These are phyloP conservation scores for Falco berigora DNA, from an alignment of 2,797 vertebrate genomes.

Conservation along the genomic window DNA sequence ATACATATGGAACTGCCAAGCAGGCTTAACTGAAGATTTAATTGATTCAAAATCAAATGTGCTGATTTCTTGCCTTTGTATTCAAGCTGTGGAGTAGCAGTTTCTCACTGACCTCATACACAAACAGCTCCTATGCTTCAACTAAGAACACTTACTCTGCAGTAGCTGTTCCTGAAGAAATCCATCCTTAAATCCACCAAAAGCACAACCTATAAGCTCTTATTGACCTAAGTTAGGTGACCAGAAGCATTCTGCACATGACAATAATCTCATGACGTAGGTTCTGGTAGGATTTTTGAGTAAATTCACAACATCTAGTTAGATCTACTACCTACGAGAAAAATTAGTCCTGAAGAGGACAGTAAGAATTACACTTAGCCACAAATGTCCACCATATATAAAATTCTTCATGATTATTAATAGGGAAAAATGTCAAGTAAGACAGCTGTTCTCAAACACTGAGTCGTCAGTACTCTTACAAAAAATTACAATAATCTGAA, in stretches of 20 bases:
- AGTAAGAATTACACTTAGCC: slow-evolving; percentile 81
- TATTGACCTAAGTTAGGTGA: neutral
- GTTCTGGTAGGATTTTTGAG: neutral
- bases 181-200: neutral
- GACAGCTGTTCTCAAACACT: neutral
- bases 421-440: neutral
- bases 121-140: neutral
- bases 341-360: slow-evolving; percentile 80
- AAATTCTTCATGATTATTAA: neutral
- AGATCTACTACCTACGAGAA: slow-evolving; percentile 84
- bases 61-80: neutral
- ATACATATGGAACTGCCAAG: neutral
- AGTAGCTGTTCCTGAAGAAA: neutral
- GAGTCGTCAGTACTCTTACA: neutral
- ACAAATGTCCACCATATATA: slow-evolving; percentile 59
- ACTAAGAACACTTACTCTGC: neutral
- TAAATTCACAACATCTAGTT: slow-evolving; percentile 16
- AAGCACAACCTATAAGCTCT: neutral
- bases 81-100: neutral
- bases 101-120: neutral
- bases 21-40: neutral
- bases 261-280: slow-evolving; percentile 75
- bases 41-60: neutral
- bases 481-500: neutral
- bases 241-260: slow-evolving; percentile 24